phyloP scores from a whole-genome alignment of 1,140 invertebrate genomes.

The Drosophila melanogaster region Release_6_plus_ISO1_MT NT_033777.3:22381501-22382000 shows the following conservation, averaged over 20 bases:
- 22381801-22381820: conserved; percentile 56
- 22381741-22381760: not conserved
- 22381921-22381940: conserved; percentile 73
- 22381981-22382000: conserved; percentile 14
- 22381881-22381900: conserved; percentile 71
- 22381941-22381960: conserved; percentile 40
- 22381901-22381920: conserved; percentile 73
- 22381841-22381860: conserved; percentile 65
- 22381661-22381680: conserved; percentile 20
- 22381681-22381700: conserved; percentile 45
- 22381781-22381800: not conserved
- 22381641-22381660: conserved; percentile 1
- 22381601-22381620: not conserved
- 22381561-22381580: not conserved
- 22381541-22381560: not conserved
- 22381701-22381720: conserved; percentile 34
- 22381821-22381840: conserved; percentile 76
- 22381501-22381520: not conserved
- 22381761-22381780: not conserved
- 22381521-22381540: not conserved
- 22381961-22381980: not conserved
- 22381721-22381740: conserved; percentile 35
- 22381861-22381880: conserved; percentile 71
- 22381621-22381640: conserved; percentile 17
- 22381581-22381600: not conserved